These are phyloP conservation scores for Genyomyrus donnyi DNA, from an alignment of 2,113 vertebrate species.

Conservation along the genomic window DNA sequence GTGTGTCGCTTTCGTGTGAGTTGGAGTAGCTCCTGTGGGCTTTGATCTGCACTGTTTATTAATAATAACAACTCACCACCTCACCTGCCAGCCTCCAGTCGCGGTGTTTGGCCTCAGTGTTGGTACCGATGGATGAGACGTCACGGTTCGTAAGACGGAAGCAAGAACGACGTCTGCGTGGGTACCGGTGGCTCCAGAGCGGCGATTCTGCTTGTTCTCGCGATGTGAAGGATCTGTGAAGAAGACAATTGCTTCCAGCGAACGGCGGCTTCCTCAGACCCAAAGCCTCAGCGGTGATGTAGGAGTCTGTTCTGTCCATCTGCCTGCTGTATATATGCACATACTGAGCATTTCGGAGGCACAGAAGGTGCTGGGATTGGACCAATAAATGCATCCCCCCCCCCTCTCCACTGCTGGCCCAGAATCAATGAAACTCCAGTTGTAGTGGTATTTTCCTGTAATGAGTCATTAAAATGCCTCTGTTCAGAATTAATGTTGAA, in stretches of 20 bases:
- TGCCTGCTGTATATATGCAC: constrained; percentile 18
- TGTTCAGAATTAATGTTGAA: neutral
- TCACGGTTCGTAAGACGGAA: neutral
- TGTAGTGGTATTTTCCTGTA: neutral
- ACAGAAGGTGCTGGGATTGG: constrained; percentile 26
- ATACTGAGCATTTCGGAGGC: constrained; percentile 15
- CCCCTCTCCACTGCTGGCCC: constrained; percentile 30
- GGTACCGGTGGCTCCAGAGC: neutral
- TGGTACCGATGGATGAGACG: neutral
- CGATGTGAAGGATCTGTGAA: neutral
- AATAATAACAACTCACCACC: constrained; percentile 60
- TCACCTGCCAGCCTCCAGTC: constrained; percentile 31
- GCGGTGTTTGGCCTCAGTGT: neutral
- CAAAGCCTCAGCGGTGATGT: neutral
- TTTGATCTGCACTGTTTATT: constrained; percentile 70
- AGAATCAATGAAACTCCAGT: neutral
- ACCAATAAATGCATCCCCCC: constrained; percentile 11
- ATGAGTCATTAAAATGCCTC: constrained; percentile 4
- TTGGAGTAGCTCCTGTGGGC: constrained; percentile 60
- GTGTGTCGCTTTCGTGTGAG: constrained; percentile 68
- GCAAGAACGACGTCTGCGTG: neutral
- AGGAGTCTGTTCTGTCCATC: constrained; percentile 8
- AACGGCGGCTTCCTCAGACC: neutral
- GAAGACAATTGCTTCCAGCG: neutral
- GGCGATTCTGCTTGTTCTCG: neutral